Base-by-base conservation (phyloP, 2,888 invertebrate genomes). In the Campoplex capitator region DNA sequence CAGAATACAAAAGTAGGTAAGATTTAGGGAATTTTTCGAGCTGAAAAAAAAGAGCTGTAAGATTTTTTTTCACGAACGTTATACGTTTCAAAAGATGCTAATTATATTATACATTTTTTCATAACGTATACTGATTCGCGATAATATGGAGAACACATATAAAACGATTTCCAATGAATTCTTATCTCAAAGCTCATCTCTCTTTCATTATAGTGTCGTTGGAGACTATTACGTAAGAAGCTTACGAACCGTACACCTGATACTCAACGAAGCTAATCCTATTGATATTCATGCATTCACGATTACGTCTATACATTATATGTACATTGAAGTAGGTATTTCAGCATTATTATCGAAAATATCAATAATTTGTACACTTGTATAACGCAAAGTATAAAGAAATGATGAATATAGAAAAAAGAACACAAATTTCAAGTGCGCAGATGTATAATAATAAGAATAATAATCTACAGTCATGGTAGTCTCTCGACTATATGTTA, bases 211-310 rank as follows among this genome's bases (percentile, higher is more conserved):
- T 80, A 56, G 51, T 83, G 51, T 83, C 62, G 28, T 65, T 23
- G 48, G 28, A 71, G 45, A 38, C 65, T 67, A 81, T 65, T 71
- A 67, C 79, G 65, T 76, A 83, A 86, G 80, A 76, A 75, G 71
- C 62, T 80, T 83, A 68, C 13, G 48, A 71, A 48, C 56, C 71
- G 54, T 42, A 35, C 67, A 3, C 65, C 32, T 67, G 76, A 87
- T 79, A 67, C 42, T 62, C 78, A 75, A 79, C 75, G 28, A 6
- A 48, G 71, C 68, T 77, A 78, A 88, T 83, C 85, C 77, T 85
- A 71, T 83, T 87, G 80, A 87, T 83, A 68, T 83, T 62, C 74
- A 80, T 65, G 67, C 62, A 73, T 78, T 70, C 48, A 13, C 35
- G 65, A 38, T 38, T 38, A 38, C 38, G 38, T 38, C 38, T 38